A percentile compares a stretch with the other conserved stretches of the same genome.
Conservation (phyloP, 2,888 invertebrate genomes). For the Ophraella communa region DNA sequence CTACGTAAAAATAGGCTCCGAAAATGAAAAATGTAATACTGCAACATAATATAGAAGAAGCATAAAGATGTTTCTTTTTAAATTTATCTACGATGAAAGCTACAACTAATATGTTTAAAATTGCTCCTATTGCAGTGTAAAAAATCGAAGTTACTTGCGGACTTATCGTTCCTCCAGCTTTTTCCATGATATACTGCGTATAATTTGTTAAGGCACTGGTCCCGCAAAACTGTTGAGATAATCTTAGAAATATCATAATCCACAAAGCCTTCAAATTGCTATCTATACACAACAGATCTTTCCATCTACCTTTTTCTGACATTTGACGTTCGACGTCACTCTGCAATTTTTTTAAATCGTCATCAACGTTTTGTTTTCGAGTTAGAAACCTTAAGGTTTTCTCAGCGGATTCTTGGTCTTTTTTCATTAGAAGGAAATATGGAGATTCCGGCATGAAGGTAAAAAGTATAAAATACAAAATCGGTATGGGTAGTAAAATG, state of each 20-base stretch:
- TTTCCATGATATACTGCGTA: constrained; percentile 48
- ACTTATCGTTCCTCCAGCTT: constrained; percentile 47
- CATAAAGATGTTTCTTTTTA: constrained; percentile 43
- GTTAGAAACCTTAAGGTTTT: constrained; percentile 38
- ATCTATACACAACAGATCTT: constrained; percentile 43
- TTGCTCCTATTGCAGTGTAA: constrained; percentile 37
- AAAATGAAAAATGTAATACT: constrained; percentile 39
- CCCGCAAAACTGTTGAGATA: constrained; percentile 47
- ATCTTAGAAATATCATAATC: constrained; percentile 43
- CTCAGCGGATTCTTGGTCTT: constrained; percentile 35
- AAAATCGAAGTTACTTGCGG: constrained; percentile 42
- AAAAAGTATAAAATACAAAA: constrained; percentile 65
- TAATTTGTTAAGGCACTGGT: constrained; percentile 44
- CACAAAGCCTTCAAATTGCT: constrained; percentile 46
- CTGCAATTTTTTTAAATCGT: constrained; percentile 39
- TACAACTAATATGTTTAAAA: constrained; percentile 43
- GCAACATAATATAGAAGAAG: constrained; percentile 42
- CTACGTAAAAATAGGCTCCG: constrained; percentile 45
- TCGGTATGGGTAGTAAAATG: constrained; percentile 65
- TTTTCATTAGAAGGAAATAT: constrained; percentile 43
- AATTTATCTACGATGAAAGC: no score
- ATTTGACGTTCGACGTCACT: constrained; percentile 44
- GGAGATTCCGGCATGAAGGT: constrained; percentile 66
- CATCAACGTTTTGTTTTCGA: constrained; percentile 39
- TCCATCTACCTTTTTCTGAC: constrained; percentile 46